Evolutionary conservation across 2,797 vertebrate genomes (phyloP).

Genomic region (Enteromius trimaculatus): DNA sequence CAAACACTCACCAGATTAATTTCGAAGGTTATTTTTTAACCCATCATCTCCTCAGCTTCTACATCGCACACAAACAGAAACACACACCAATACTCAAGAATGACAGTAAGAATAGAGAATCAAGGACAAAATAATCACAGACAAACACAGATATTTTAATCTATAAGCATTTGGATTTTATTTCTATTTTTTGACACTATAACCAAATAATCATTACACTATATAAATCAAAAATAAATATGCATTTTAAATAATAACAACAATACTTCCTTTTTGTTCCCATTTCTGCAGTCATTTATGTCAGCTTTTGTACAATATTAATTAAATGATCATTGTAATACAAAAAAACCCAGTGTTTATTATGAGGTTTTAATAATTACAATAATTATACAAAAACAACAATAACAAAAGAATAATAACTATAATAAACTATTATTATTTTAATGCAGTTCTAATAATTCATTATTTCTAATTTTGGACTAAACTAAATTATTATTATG

Average conservation of each 20-base stretch:
- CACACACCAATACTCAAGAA: constrained; percentile 36
- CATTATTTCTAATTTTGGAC: not conserved
- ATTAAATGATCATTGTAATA: not conserved
- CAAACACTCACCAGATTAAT: constrained; percentile 50
- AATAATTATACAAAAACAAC: not conserved
- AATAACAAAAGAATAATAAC: not conserved
- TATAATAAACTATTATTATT: not conserved
- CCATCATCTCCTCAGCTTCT: constrained; percentile 35
- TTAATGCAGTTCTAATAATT: not conserved
- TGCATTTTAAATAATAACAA: not conserved
- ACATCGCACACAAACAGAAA: constrained; percentile 32
- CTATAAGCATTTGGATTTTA: not conserved
- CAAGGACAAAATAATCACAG: not conserved
- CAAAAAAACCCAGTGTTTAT: not conserved
- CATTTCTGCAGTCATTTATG: not conserved
- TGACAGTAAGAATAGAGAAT: not conserved
- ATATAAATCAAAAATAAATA: no score
- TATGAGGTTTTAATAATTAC: not conserved
- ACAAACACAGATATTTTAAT: not conserved
- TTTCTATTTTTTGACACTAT: not conserved
- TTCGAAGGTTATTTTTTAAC: constrained; percentile 53
- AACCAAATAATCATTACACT: not conserved
- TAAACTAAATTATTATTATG: not conserved
- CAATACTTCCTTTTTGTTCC: not conserved
- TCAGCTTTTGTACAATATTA: not conserved